Evolutionary conservation across 2,888 invertebrate genomes (phyloP), one percentile per base, ranked within the genome.

Genomic region (Parapristionchus giblindavisi): DNA sequence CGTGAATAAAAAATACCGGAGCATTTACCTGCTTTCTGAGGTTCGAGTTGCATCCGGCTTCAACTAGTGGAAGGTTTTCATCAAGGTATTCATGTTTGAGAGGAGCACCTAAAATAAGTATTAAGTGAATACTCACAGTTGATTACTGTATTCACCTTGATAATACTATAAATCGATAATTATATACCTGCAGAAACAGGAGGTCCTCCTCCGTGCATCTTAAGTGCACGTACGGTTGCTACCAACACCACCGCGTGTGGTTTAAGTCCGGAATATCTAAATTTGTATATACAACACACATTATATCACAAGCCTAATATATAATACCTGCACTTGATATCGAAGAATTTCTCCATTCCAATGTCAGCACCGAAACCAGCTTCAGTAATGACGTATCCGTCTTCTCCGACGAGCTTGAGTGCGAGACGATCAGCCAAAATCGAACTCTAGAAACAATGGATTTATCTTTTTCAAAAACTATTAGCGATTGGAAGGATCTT

Each of bases 301-400:
- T 66, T n/a, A 17, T n/a, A 54, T 82, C 17, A 17, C 43, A 60
- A 36, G 60, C 17, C 21, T 21, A 4, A 21, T 5, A n/a, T n/a
- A n/a, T 0, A 11, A n/a, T 75, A 79, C 74, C 87, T 81, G 77
- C 87, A 87, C 77, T 87, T 87, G 78, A 87, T 87, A 77, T 87
- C 79, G 79, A 87, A 87, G 80, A 85, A 87, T 79, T 86, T 85
- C 76, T 87, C 87, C 84, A 85, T 84, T 66, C 87, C 98, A 85
- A 99, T 96, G 89, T 99, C 99, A 17, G 97, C 96, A 14, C 98
- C 98, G 88, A 99, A 99, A 48, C 99, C 99, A 52, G 96, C 96
- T 90, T 99, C 99, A 0, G 99, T 99, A 27, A 97, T 92, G 11
- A 98, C 96, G 88, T 93, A 94, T 43, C 98, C 99, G 36, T 93